Evolutionary conservation across 2,797 vertebrate genomes (phyloP), one percentile per base, ranked within the genome.

Genomic region (Hippoglossus hippoglossus): DNA sequence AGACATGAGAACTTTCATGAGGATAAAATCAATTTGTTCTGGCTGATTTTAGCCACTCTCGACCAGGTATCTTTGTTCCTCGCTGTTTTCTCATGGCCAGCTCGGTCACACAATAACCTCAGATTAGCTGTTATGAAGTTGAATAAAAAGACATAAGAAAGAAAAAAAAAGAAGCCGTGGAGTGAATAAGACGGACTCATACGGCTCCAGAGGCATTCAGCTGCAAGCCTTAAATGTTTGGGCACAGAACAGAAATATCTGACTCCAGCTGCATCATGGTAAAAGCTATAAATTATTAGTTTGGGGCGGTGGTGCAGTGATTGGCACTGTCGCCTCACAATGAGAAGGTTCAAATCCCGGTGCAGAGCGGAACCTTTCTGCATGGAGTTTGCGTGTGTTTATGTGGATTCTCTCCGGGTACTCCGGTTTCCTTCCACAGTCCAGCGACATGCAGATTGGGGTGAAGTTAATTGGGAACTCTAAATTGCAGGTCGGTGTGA

Each of bases 11-110:
- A 86, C 76, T 81, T 89, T 84, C 73, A 77, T 54, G 80, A 82
- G 87, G 89, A 92, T 89, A 79, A 94, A 93, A 93, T 92, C 82
- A 71, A 90, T 93, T 89, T 84, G 92, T 86, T 89, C 73, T 80
- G 87, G 81, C 68, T 81, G 81, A 82, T 85, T 92, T 82, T 47
- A 69, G 75, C 61, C 49, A 21, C 60, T 77, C 66, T 77, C 73
- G 56, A 77, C 69, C 79, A 78, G 70, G 77, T 82, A 77, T 71
- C 67, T 69, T 71, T 25, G 61, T 71, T 85, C 34, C 31, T 82
- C 72, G 16, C 24, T 2, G 8, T 72, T 82, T 90, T 90, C 83
- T 86, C 86, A 88, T 81, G 80, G 63, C 80, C 79, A 57, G 11
- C 72, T 28, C 16, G 50, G 80, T 80, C 74, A 51, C 62, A 71